These are phyloP conservation scores for Geotrypetes seraphini DNA, from an alignment of 2,797 vertebrate species.

Conservation along the genomic window DNA sequence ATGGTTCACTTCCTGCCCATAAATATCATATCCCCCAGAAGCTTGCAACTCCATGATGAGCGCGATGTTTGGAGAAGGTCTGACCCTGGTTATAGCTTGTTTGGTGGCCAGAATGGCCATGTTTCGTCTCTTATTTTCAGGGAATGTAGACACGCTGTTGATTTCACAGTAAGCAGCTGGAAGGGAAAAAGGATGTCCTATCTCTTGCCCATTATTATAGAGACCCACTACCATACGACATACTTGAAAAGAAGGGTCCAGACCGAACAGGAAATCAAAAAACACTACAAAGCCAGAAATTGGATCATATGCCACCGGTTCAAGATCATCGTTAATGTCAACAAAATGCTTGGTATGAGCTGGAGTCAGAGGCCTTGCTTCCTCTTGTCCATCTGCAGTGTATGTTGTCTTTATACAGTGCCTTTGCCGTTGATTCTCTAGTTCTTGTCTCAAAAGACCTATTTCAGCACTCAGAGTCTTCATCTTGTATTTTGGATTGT, in stretches of 20 bases:
- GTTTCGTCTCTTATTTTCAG: conserved; percentile 8
- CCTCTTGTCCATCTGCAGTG: conserved; percentile 10
- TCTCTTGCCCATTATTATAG: conserved; percentile 19
- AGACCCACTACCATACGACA: conserved; percentile 27
- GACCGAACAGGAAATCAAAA: conserved; percentile 37
- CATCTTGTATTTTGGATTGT: conserved; percentile 15
- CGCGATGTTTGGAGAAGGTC: conserved; percentile 24
- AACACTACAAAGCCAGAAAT: conserved; percentile 35
- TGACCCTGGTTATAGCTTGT: conserved; percentile 33
- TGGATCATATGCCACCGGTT: conserved; percentile 33
- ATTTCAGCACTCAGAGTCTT: conserved; percentile 23
- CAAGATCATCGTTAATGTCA: conserved; percentile 9
- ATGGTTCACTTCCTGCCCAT: conserved; percentile 27
- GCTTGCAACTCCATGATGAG: conserved; percentile 35
- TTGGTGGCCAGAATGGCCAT: conserved; percentile 24
- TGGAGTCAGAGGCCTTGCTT: conserved; percentile 12
- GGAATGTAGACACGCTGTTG: conserved; percentile 1
- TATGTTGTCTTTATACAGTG: conserved; percentile 9
- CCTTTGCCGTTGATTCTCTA: conserved; percentile 25
- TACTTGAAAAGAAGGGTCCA: conserved; percentile 19
- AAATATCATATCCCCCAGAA: conserved; percentile 27
- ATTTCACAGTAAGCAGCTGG: conserved; percentile 27
- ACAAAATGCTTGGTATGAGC: conserved; percentile 4
- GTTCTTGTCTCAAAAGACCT: conserved; percentile 29
- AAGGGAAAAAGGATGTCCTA: conserved; percentile 20